Percentiles rank a stretch among this genome's conserved stretches.
Conservation (phyloP, 2,888 invertebrate species). For the Tribolium freemani region DNA sequence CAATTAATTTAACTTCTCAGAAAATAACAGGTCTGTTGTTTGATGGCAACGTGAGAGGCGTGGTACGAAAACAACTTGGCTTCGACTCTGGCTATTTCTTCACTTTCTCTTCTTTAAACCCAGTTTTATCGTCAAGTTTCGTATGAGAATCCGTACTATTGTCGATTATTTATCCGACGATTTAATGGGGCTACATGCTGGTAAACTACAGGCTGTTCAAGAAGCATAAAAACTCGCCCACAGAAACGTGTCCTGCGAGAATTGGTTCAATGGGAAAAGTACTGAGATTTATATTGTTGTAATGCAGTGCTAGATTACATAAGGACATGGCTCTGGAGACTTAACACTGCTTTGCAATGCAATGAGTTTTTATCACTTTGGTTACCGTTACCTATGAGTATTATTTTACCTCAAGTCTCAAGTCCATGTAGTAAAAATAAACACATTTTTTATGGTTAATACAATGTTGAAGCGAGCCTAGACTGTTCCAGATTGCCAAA, state of each 20-base stretch:
- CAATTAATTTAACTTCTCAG: conserved; percentile 67
- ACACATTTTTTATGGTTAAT: too few species aligned
- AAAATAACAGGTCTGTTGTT: conserved; percentile 66
- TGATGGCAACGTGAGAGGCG: conserved; percentile 56
- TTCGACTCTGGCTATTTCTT: conserved; percentile 44
- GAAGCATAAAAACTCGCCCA: conserved; percentile 27
- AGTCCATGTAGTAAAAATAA: too few species aligned
- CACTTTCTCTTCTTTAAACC: conserved; percentile 47
- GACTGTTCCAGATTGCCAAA: too few species aligned
- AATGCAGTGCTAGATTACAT: neutral
- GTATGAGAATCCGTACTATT: neutral
- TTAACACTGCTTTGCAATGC: neutral
- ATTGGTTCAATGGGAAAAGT: conserved; percentile 10
- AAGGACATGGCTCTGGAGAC: neutral
- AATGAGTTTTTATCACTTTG: neutral
- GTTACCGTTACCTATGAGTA: neutral
- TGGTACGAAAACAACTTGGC: conserved; percentile 52
- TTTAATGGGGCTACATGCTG: conserved; percentile 11
- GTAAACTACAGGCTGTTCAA: conserved; percentile 11
- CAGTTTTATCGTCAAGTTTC: conserved; percentile 7
- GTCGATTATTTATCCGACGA: neutral
- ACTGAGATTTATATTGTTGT: neutral
- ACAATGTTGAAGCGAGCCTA: too few species aligned
- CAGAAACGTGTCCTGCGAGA: conserved; percentile 15
- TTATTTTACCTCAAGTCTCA: neutral